phyloP scores from a whole-genome alignment of 1,140 invertebrate genomes.

The Scaptodrosophila lebanonensis region DNA sequence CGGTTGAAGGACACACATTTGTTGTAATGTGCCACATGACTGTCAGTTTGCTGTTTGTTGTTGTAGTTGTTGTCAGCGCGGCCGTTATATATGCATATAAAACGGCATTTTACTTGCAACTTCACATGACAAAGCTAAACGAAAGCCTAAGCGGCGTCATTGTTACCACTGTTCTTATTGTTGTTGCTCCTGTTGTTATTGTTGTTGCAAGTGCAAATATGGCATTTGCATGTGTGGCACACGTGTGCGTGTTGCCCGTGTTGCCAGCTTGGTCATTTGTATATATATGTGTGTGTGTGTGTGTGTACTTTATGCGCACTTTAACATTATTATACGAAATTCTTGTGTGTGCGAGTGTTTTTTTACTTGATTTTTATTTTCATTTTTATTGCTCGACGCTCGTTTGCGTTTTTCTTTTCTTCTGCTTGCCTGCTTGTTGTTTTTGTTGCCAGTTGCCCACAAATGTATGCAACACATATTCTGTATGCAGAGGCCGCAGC shows the following conservation, averaged over 20 bases:
- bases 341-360: constrained; percentile 15
- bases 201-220: no score
- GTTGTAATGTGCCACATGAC: no score
- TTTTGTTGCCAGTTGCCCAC: constrained; percentile 28
- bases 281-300: no score
- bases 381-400: constrained; percentile 57
- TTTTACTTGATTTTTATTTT: constrained; percentile 45
- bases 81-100: constrained; percentile 33
- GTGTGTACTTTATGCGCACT: no score
- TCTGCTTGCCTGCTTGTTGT: constrained; percentile 7
- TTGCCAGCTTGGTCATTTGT: no score
- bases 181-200: no score
- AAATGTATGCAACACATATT: constrained; percentile 75
- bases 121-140: no score
- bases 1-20: constrained; percentile 46
- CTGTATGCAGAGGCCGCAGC: constrained; percentile 64
- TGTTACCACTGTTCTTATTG: no score
- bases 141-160: no score
- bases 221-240: no score
- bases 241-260: no score
- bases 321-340: constrained; percentile 42
- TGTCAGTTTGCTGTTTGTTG: no score
- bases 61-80: constrained; percentile 6
- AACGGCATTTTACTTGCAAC: constrained; percentile 5
- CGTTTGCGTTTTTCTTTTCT: constrained; percentile 6